A percentile compares a stretch with the other conserved stretches of the same genome.
Conservation (phyloP, 2,888 invertebrate species). For the Andrena bucephala region DNA sequence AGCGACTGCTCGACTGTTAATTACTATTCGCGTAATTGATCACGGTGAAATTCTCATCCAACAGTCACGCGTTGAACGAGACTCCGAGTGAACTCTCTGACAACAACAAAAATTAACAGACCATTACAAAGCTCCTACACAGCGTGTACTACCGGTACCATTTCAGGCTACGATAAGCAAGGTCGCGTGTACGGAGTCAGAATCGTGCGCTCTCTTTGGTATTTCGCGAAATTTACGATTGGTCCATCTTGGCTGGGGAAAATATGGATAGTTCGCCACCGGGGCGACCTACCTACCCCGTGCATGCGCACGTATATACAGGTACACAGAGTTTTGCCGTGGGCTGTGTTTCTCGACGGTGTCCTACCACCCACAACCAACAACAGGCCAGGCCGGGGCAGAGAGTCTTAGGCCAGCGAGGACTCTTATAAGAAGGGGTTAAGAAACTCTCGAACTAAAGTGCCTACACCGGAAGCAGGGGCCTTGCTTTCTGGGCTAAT, state of each 20-base stretch:
- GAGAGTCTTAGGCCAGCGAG: conserved; percentile 73
- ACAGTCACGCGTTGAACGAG: neutral
- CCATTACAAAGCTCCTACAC: conserved; percentile 1
- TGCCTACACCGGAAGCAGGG: conserved; percentile 84
- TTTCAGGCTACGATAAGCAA: conserved; percentile 59
- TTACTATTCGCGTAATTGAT: too few relatives aligned
- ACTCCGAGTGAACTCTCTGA: neutral
- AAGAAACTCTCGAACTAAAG: conserved; percentile 84
- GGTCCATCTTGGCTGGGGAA: conserved; percentile 51
- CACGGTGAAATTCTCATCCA: neutral
- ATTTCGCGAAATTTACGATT: conserved; percentile 65
- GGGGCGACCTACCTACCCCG: conserved; percentile 59
- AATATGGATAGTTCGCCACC: conserved; percentile 62
- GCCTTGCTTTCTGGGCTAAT: conserved; percentile 85
- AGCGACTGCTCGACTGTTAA: too few relatives aligned
- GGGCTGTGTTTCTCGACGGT: conserved; percentile 48
- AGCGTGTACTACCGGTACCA: conserved; percentile 37
- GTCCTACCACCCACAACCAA: conserved; percentile 76
- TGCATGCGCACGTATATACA: conserved; percentile 6
- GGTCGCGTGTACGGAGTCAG: conserved; percentile 64
- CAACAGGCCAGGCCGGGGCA: conserved; percentile 70
- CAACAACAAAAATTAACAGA: neutral
- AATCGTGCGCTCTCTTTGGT: conserved; percentile 64
- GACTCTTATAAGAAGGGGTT: conserved; percentile 83
- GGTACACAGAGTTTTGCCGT: conserved; percentile 36